phyloP scores from a whole-genome alignment of 2,797 vertebrate genomes.

The Selene dorsalis region DNA sequence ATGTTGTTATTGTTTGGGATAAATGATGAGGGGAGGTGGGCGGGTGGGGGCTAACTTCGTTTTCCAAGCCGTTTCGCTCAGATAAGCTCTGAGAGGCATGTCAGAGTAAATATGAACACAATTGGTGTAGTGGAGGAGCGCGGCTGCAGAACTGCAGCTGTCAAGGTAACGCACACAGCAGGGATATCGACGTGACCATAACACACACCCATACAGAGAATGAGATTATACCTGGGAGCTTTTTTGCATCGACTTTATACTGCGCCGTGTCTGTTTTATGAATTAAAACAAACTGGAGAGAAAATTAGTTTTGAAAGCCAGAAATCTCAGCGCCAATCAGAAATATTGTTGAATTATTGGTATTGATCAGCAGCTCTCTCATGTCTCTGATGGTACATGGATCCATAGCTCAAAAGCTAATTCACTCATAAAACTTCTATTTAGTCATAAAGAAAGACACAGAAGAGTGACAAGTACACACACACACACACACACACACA shows the following conservation, averaged over 20 bases:
- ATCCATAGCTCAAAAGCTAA: not conserved
- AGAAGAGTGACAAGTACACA: too few species aligned
- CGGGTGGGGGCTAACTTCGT: constrained; percentile 52
- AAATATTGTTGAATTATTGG: constrained; percentile 14
- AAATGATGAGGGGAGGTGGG: constrained; percentile 30
- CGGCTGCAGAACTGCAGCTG: constrained; percentile 34
- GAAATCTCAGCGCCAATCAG: not conserved
- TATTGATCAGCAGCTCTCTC: constrained; percentile 25
- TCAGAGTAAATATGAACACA: constrained; percentile 43
- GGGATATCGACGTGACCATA: constrained; percentile 29
- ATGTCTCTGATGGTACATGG: constrained; percentile 3
- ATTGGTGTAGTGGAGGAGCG: not conserved
- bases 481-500: constrained; percentile 4
- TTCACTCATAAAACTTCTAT: not conserved
- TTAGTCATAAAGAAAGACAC: too few species aligned
- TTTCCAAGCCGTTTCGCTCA: constrained; percentile 57
- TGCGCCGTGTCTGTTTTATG: constrained; percentile 17
- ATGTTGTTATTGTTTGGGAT: constrained; percentile 62
- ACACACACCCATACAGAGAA: not conserved
- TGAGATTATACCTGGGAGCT: constrained; percentile 8
- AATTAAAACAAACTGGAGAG: constrained; percentile 16
- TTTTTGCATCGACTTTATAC: not conserved
- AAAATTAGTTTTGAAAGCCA: constrained; percentile 27
- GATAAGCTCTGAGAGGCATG: constrained; percentile 53
- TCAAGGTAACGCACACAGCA: constrained; percentile 34